Evolutionary conservation across 2,113 vertebrate genomes (phyloP), one percentile per base, ranked within the genome.

Genomic region (Ivindomyrus marchei): DNA sequence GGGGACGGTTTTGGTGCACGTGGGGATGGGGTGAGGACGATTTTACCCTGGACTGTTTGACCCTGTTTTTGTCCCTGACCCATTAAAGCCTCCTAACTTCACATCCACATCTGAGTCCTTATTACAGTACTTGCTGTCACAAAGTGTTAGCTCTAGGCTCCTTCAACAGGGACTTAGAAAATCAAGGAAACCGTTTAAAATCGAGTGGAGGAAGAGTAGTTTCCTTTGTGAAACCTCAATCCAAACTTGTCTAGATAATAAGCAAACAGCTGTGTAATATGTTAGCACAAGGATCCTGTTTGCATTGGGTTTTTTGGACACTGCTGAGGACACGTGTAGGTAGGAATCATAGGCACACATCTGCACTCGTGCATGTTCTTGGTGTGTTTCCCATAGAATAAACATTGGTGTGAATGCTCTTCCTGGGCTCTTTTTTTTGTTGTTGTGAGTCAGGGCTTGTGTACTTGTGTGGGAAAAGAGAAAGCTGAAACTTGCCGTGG

Each of bases 201-300:
- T 8, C 10, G 3, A 36, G n/a, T 52, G 39, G 50, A 89, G 27
- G n/a, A 83, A 66, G 58, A 53, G n/a, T 3, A 53, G 92, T 91
- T 88, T 91, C 91, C 87, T 89, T 50, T 92, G 11, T 93, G 89
- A 88, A 90, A 21, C 17, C 52, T 53, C 4, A 53, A 21, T 53
- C 17, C 17, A 53, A 53, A 52, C 88, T 45, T 56, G 94, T 95
- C 95, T 94, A 91, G 89, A 89, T 94, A 95, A 92, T 94, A 93
- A 93, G 94, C 27, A 90, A 93, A 94, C 88, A 91, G 91, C 90
- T 88, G 89, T 91, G 90, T 88, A 89, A 93, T 92, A 70, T 94
- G 91, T 94, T 92, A 91, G 90, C 92, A 92, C 74, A 70, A 74
- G 87, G 50, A 91, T 90, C 91, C 89, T 91, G 91, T 89, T 89